Evolutionary conservation across 2,797 vertebrate species (phyloP).

Genomic region (Cottoperca gobio): DNA sequence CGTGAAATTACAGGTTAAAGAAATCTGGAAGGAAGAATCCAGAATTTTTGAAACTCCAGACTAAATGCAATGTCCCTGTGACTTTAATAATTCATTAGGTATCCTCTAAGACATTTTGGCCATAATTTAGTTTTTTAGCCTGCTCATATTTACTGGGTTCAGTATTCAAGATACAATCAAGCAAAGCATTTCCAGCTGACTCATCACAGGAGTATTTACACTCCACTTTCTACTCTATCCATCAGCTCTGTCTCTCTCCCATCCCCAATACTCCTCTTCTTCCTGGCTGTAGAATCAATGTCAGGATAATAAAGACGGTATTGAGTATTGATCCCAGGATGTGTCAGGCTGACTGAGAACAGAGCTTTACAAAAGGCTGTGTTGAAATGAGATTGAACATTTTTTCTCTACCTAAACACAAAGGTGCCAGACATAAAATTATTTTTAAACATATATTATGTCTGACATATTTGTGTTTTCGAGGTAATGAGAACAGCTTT

Average conservation of each 20-base stretch:
- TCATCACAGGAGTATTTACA: not conserved
- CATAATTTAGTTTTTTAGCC: not conserved
- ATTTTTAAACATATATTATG: not conserved
- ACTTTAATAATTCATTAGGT: not conserved
- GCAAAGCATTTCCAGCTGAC: slow-evolving; percentile 1
- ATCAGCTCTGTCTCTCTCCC: slow-evolving; percentile 6
- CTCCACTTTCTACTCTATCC: slow-evolving; percentile 16
- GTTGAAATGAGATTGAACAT: not conserved
- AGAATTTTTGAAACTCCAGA: not conserved
- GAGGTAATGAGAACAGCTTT: not conserved
- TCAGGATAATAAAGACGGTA: slow-evolving; percentile 50
- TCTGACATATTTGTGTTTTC: not conserved
- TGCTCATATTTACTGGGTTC: not conserved
- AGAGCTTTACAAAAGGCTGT: slow-evolving; percentile 20
- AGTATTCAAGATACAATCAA: not conserved
- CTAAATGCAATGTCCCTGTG: not conserved
- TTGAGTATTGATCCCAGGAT: slow-evolving; percentile 49
- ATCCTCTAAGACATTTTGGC: not conserved
- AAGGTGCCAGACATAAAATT: not conserved
- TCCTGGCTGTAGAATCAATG: slow-evolving; percentile 58
- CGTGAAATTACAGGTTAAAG: not conserved
- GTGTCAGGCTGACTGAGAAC: slow-evolving; percentile 31
- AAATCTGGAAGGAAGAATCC: not conserved
- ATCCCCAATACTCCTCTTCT: slow-evolving; percentile 35
- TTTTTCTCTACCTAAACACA: not conserved